phyloP scores from a whole-genome alignment of 1,140 invertebrate genomes.

The Hypothenemus hampei region DNA sequence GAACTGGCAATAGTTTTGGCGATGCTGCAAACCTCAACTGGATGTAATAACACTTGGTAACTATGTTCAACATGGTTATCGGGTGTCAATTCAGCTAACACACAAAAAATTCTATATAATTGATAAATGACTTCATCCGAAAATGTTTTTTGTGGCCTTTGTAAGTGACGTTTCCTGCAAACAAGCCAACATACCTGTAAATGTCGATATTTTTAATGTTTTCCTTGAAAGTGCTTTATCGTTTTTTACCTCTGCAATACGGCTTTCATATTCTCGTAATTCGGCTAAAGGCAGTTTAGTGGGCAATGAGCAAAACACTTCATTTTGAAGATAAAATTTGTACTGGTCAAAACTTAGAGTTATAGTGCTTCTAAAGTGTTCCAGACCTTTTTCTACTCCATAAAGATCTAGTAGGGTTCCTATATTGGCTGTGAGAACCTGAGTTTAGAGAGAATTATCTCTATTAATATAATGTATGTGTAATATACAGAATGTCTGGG shows the following conservation, averaged over 20 bases:
- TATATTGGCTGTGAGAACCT: slow-evolving; percentile 58
- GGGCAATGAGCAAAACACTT: slow-evolving; percentile 62
- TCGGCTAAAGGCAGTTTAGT: slow-evolving; percentile 52
- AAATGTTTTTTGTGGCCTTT: slow-evolving; percentile 55
- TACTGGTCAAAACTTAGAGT: slow-evolving; percentile 68
- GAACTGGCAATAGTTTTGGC: slow-evolving; percentile 61
- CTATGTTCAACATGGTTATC: slow-evolving; percentile 37
- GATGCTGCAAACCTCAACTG: slow-evolving; percentile 60
- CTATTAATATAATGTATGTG: too few relatives aligned
- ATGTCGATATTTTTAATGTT: not conserved
- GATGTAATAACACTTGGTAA: slow-evolving; percentile 58
- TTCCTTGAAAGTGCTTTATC: not conserved
- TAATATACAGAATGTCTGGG: too few relatives aligned
- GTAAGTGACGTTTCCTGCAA: slow-evolving; percentile 59
- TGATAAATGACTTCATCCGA: slow-evolving; percentile 63
- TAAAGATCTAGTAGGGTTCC: slow-evolving; percentile 58
- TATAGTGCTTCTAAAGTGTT: slow-evolving; percentile 64
- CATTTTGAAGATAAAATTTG: slow-evolving; percentile 67
- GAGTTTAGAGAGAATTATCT: too few relatives aligned
- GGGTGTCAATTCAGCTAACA: slow-evolving; percentile 62
- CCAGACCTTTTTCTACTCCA: slow-evolving; percentile 70
- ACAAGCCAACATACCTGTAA: slow-evolving; percentile 65
- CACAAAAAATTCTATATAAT: slow-evolving; percentile 73
- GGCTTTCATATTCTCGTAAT: slow-evolving; percentile 54
- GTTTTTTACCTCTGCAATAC: slow-evolving; percentile 53